A percentile compares a stretch with the other conserved stretches of the same genome.
Conservation (phyloP, 2,888 invertebrate species). For the Leistus spinibarbis region DNA sequence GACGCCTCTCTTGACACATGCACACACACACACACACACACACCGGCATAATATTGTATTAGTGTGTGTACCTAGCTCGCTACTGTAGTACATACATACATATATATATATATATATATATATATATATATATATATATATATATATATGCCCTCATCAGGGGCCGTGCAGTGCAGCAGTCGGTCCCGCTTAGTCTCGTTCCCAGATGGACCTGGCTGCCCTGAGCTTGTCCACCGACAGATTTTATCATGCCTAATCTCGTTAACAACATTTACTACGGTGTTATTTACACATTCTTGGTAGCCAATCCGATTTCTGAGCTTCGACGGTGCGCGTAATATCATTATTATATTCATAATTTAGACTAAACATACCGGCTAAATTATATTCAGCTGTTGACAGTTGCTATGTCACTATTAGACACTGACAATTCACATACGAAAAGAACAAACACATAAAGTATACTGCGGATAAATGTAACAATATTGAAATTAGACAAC, state of each 20-base stretch:
- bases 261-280: constrained; percentile 33
- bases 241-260: constrained; percentile 37
- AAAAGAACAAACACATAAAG: too few species aligned
- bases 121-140: not conserved
- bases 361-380: constrained; percentile 1
- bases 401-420: too few species aligned
- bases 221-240: not conserved
- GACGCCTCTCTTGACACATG: constrained; percentile 51
- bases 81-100: constrained; percentile 8
- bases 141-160: not conserved
- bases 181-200: not conserved
- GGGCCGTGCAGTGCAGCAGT: not conserved
- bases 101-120: constrained; percentile 8
- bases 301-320: constrained; percentile 28
- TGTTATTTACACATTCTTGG: constrained; percentile 36
- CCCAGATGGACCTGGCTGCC: not conserved
- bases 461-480: too few species aligned
- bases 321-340: not conserved
- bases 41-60: not conserved
- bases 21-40: constrained; percentile 46
- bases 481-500: too few species aligned
- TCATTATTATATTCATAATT: constrained; percentile 12
- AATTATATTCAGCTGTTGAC: not conserved
- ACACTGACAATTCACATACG: too few species aligned
- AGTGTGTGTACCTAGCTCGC: constrained; percentile 12